phyloP scores from a whole-genome alignment of 1,140 invertebrate species.

The Polypedilum vanderplanki region DNA sequence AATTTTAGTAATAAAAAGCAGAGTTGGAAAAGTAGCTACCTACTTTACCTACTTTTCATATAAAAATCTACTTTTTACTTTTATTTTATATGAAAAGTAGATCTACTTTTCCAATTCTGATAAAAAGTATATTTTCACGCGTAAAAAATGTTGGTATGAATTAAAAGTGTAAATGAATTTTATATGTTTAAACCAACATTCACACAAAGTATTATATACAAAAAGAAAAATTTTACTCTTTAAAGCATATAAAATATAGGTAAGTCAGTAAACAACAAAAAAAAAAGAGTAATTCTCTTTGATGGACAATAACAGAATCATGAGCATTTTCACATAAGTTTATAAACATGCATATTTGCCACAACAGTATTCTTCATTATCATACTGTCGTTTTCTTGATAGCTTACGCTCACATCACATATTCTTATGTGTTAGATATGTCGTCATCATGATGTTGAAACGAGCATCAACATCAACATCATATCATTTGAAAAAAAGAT shows the following conservation, averaged over 20 bases:
- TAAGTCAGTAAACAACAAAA: neutral
- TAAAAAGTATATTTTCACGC: too few relatives aligned
- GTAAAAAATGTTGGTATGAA: too few relatives aligned
- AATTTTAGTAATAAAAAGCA: too few relatives aligned
- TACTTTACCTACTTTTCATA: too few relatives aligned
- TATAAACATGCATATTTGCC: neutral
- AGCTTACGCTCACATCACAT: neutral
- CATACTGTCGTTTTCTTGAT: slow-evolving; percentile 27
- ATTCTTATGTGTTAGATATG: neutral
- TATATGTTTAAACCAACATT: too few relatives aligned
- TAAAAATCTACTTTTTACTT: too few relatives aligned
- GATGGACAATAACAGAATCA: neutral
- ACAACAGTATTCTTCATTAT: slow-evolving; percentile 20
- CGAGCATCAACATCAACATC: neutral
- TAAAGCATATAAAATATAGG: neutral
- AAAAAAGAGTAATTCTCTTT: neutral
- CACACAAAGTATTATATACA: too few relatives aligned
- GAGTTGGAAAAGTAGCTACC: too few relatives aligned
- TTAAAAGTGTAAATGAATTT: too few relatives aligned
- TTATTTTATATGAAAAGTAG: too few relatives aligned
- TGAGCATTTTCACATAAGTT: neutral
- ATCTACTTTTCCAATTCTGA: too few relatives aligned
- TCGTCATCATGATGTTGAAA: slow-evolving; percentile 4
- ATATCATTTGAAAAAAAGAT: too few relatives aligned
- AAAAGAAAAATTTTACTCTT: neutral